These are phyloP conservation scores for Argya squamiceps DNA, from an alignment of 2,797 vertebrate genomes.

Conservation along the genomic window DNA sequence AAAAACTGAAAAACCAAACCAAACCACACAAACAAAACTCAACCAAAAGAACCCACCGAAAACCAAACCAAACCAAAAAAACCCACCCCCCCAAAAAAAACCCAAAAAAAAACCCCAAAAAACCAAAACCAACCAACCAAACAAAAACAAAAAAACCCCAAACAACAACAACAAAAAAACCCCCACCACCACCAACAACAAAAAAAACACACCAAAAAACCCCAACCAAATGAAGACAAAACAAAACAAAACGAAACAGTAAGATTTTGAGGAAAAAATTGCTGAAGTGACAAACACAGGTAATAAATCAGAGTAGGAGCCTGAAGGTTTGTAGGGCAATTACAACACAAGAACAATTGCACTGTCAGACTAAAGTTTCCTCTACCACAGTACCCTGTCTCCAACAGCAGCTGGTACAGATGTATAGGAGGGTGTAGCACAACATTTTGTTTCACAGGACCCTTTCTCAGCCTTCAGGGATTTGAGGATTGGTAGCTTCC, in stretches of 20 bases:
- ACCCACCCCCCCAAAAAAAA: background rate
- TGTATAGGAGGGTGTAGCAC: background rate
- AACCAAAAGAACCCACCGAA: too few species aligned
- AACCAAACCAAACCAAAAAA: too few species aligned
- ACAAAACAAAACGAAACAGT: fast-evolving
- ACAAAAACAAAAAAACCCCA: too few species aligned
- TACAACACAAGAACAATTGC: background rate
- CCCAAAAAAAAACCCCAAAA: too few species aligned
- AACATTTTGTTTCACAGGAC: background rate
- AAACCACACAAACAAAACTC: too few species aligned
- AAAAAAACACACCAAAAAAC: too few species aligned
- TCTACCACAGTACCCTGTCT: background rate
- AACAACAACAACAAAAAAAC: too few species aligned
- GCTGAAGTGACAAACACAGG: background rate
- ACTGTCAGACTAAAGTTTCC: background rate
- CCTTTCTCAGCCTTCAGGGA: background rate
- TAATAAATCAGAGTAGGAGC: background rate
- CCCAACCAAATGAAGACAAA: too few species aligned
- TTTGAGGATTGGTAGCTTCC: background rate
- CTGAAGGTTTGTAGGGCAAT: background rate
- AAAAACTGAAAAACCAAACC: too few species aligned
- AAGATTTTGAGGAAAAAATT: background rate
- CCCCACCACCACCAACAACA: too few species aligned
- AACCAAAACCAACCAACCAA: too few species aligned
- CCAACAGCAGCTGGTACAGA: background rate